A percentile compares a stretch with the other conserved stretches of the same genome.
These are phyloP conservation scores for Cyanoderma ruficeps DNA, from an alignment of 2,113 vertebrate genomes.

Conservation along the genomic window DNA sequence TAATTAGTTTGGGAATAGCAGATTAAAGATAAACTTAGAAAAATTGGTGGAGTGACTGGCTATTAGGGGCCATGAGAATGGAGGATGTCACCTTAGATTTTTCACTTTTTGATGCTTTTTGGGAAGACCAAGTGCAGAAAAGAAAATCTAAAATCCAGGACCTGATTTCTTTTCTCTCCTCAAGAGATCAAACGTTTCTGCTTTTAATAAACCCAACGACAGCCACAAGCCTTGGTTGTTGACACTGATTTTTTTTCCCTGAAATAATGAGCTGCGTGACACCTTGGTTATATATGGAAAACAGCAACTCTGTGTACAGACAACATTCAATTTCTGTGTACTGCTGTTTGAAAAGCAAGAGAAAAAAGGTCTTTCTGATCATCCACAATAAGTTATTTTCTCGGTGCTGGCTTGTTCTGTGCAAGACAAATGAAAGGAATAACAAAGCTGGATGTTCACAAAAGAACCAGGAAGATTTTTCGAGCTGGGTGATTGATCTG, in stretches of 20 bases:
- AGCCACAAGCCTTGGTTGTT: background rate
- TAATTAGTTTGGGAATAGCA: conserved; percentile 49
- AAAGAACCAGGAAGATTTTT: conserved; percentile 15
- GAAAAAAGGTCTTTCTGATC: background rate
- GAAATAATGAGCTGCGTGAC: background rate
- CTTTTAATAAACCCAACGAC: background rate
- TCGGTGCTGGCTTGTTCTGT: background rate
- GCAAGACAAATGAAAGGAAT: background rate
- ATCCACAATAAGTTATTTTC: background rate
- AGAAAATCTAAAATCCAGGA: background rate
- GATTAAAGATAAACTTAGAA: conserved; percentile 50
- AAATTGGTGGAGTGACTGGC: conserved; percentile 7
- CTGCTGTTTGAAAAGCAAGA: background rate
- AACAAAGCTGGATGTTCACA: background rate
- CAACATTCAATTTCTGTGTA: background rate
- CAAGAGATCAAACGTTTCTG: background rate
- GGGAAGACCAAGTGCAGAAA: background rate
- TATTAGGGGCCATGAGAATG: background rate
- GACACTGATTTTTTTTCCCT: background rate
- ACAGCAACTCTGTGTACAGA: background rate
- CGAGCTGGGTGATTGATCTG: background rate
- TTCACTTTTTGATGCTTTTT: background rate
- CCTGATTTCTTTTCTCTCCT: background rate
- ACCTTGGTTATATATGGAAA: background rate
- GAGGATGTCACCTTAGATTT: background rate